A percentile compares a stretch with the other conserved stretches of the same genome.
Evolutionary conservation across 2,113 vertebrate species (phyloP).

Genomic region (Xenopus tropicalis): DNA sequence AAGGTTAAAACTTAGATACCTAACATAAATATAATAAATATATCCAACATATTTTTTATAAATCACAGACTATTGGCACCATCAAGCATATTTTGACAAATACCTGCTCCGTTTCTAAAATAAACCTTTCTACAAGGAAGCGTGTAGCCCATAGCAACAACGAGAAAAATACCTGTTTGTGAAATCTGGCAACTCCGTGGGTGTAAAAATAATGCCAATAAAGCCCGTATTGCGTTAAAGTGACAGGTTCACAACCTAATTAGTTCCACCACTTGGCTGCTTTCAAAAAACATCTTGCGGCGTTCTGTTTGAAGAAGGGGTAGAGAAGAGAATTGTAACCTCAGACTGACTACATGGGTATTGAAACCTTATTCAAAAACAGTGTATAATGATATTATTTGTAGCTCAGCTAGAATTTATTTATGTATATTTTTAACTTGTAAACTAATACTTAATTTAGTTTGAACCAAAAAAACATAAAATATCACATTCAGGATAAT

Average conservation of each 20-base stretch:
- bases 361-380: too few species aligned
- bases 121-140: not conserved
- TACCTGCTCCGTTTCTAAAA: constrained; percentile 3
- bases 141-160: not conserved
- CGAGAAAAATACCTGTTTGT: constrained; percentile 19
- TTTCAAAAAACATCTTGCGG: constrained; percentile 29
- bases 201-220: not conserved
- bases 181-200: not conserved
- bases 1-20: too few species aligned
- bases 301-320: constrained; percentile 12
- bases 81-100: too few species aligned
- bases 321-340: constrained; percentile 8
- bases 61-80: too few species aligned
- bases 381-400: too few species aligned
- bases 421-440: too few species aligned
- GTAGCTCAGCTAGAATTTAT: too few species aligned
- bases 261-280: constrained; percentile 26
- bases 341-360: constrained; percentile 4
- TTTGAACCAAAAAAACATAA: too few species aligned
- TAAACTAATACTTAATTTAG: too few species aligned
- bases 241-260: constrained; percentile 29
- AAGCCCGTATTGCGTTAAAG: constrained; percentile 19
- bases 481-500: too few species aligned
- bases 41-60: too few species aligned
- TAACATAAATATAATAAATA: too few species aligned